phyloP scores from a whole-genome alignment of 2,888 invertebrate species.

The Platycheirus albimanus region DNA sequence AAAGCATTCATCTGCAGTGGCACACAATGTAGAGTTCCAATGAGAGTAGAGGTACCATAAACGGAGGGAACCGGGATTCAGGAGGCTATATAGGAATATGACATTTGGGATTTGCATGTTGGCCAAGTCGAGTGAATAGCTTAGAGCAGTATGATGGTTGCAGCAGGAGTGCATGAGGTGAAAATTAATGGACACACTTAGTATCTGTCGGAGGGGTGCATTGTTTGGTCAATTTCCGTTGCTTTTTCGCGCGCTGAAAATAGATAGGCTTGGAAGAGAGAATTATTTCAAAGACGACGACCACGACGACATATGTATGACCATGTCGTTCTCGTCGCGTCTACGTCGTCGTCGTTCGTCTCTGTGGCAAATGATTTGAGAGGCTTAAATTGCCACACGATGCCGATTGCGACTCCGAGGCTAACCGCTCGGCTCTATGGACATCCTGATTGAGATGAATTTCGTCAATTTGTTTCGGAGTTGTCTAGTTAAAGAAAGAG shows the following conservation, averaged over 20 bases:
- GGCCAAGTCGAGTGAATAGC: constrained; percentile 38
- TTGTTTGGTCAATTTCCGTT: constrained; percentile 73
- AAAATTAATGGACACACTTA: constrained; percentile 71
- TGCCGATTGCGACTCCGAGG: not conserved
- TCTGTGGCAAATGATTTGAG: constrained; percentile 48
- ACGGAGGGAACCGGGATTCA: constrained; percentile 16
- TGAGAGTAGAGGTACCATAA: not conserved
- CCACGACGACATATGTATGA: constrained; percentile 45
- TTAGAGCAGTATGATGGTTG: constrained; percentile 44
- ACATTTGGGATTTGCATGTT: constrained; percentile 69
- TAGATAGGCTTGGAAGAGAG: constrained; percentile 15
- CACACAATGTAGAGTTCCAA: constrained; percentile 21
- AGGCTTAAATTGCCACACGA: constrained; percentile 45
- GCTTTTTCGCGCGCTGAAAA: constrained; percentile 40
- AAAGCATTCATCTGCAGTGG: constrained; percentile 39
- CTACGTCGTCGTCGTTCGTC: too few species aligned
- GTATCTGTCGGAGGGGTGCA: constrained; percentile 72
- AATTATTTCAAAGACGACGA: constrained; percentile 39
- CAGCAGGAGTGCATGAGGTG: constrained; percentile 61
- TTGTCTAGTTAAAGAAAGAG: constrained; percentile 32
- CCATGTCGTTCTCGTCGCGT: constrained; percentile 39
- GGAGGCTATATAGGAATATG: constrained; percentile 44
- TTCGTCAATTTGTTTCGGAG: constrained; percentile 62
- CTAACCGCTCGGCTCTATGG: constrained; percentile 9
- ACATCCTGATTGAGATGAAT: constrained; percentile 72